phyloP scores from a whole-genome alignment of 1,140 invertebrate species.

The Anastrepha obliqua region DNA sequence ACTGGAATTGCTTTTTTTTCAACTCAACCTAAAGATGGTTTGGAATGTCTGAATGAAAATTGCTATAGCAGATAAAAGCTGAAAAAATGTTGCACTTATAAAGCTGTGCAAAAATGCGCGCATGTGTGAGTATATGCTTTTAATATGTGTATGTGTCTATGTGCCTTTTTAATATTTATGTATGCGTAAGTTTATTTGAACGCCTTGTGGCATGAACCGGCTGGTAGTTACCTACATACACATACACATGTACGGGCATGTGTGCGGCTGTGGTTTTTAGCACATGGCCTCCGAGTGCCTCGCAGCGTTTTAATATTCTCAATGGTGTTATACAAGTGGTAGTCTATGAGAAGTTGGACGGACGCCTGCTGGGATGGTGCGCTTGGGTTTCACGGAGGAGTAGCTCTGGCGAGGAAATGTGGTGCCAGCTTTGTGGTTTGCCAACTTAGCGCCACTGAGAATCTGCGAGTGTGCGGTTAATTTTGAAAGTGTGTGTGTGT shows the following conservation, averaged over 20 bases:
- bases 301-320: constrained; percentile 47
- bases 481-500: not conserved
- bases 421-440: constrained; percentile 11
- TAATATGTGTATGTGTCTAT: not conserved
- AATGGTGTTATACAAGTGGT: not conserved
- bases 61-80: not conserved
- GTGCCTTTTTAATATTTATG: not conserved
- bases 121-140: not conserved
- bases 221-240: not conserved
- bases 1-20: not conserved
- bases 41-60: constrained; percentile 31
- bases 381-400: not conserved
- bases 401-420: not conserved
- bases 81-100: too few relatives aligned
- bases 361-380: not conserved
- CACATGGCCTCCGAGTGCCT: not conserved
- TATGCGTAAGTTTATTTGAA: not conserved
- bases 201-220: not conserved
- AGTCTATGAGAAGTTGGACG: not conserved
- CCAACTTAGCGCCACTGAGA: constrained; percentile 37
- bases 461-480: not conserved
- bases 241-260: not conserved
- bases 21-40: not conserved
- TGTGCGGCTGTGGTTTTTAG: constrained; percentile 20
- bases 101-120: too few relatives aligned